These are phyloP conservation scores for Podarcis lilfordi DNA, from an alignment of 2,797 vertebrate species.

Conservation along the genomic window DNA sequence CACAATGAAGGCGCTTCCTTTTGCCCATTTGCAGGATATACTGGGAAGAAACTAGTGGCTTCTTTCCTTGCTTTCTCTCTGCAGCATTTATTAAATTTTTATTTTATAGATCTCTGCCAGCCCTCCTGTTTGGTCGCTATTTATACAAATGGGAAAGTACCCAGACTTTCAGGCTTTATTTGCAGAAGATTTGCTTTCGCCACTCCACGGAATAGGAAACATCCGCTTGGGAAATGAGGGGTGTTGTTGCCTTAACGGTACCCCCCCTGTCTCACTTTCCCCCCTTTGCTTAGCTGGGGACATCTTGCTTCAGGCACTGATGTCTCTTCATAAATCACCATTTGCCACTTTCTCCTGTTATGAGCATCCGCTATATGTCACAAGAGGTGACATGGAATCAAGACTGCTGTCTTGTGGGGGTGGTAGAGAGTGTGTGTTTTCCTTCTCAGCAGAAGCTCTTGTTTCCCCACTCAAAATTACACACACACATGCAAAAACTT, in stretches of 20 bases:
- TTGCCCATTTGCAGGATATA: not conserved
- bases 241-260: too few species aligned
- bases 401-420: not conserved
- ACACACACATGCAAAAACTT: not conserved
- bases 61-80: not conserved
- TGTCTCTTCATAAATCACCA: conserved; percentile 8
- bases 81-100: not conserved
- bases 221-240: not conserved
- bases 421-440: not conserved
- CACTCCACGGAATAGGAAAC: not conserved
- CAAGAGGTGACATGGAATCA: not conserved
- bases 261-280: not conserved
- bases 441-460: not conserved
- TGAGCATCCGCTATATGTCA: not conserved
- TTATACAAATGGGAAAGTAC: too few species aligned
- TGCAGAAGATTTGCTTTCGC: not conserved
- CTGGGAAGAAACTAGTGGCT: not conserved
- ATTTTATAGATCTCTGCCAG: too few species aligned
- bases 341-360: not conserved
- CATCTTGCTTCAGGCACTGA: not conserved
- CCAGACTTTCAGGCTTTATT: not conserved
- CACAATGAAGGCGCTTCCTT: not conserved
- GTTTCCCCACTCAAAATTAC: too few species aligned
- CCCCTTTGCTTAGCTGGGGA: not conserved
- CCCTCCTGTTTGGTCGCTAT: not conserved